Conservation (phyloP, 2,888 invertebrate species). For the Trichacis sp. region DNA sequence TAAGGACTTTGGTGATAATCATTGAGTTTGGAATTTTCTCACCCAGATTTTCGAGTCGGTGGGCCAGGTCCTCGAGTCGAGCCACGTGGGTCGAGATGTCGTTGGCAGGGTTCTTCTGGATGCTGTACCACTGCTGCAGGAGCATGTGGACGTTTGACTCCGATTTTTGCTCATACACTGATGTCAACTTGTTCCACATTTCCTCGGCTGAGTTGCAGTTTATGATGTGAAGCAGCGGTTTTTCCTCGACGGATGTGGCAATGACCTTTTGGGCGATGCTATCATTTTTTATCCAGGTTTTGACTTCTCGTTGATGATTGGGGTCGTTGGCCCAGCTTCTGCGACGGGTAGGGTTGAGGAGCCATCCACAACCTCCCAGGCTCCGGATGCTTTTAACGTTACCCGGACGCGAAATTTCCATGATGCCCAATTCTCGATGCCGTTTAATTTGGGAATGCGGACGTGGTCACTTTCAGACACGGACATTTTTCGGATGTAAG, state of each 20-base stretch:
- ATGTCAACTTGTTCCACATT: slow-evolving; percentile 51
- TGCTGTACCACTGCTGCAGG: slow-evolving; percentile 41
- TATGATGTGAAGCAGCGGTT: slow-evolving; percentile 40
- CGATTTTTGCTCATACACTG: slow-evolving; percentile 49
- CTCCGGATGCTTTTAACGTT: slow-evolving; percentile 13
- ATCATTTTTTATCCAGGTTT: slow-evolving; percentile 22
- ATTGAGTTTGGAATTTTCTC: slow-evolving; percentile 33
- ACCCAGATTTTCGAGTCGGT: slow-evolving; percentile 25
- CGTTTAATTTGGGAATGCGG: slow-evolving; percentile 5
- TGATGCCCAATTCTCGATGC: slow-evolving; percentile 18
- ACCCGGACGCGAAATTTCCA: slow-evolving; percentile 21
- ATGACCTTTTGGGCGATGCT: slow-evolving; percentile 22
- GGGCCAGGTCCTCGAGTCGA: slow-evolving; percentile 41
- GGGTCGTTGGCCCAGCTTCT: not conserved
- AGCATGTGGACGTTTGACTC: slow-evolving; percentile 45
- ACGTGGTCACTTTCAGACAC: slow-evolving; percentile 10
- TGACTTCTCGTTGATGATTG: not conserved
- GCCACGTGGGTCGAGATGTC: slow-evolving; percentile 44
- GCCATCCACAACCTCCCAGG: slow-evolving; percentile 12
- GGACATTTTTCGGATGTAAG: slow-evolving; percentile 2
- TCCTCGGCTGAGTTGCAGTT: slow-evolving; percentile 46
- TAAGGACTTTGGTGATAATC: slow-evolving; percentile 44
- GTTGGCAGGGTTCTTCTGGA: slow-evolving; percentile 25
- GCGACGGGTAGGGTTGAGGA: not conserved
- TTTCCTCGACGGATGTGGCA: slow-evolving; percentile 19